Evolutionary conservation across 2,888 invertebrate genomes (phyloP), one percentile per base, ranked within the genome.

Genomic region (Stenolophus ochropezus): DNA sequence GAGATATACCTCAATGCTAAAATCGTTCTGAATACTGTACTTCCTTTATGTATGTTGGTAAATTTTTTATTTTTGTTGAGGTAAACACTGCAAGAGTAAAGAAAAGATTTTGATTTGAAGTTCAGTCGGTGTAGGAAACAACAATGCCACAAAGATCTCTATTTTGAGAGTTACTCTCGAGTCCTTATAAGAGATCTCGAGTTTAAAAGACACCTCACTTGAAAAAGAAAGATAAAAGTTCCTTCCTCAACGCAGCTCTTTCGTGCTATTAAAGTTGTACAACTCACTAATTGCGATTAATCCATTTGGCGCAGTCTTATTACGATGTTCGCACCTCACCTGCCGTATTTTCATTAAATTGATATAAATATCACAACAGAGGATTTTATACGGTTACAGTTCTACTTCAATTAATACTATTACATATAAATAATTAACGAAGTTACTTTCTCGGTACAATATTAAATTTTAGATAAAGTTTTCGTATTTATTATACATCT

Each of bases 141-240:
- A 11, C 23, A 25, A 58, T 25, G 23, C 58, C 23, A n/a, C 58
- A 25, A 61, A 14, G 23, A 25, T 14, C 25, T 25, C 8, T 56
- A 56, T 23, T 25, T 61, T 61, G 25, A 23, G n/a, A 61, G 61
- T 25, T 61, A n/a, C 25, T 25, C 5, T 16, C 16, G 5, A 51
- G 5, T 51, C 16, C 16, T n/a, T 2, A 61, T n/a, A 61, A 61
- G 25, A 58, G 61, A 23, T 56, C 20, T 21, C 11, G 25, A 61
- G 21, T 25, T 61, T 56, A 21, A 61, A 61, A 61, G 61, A 61
- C 25, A 27, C 61, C 61, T 58, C 23, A 61, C 25, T 61, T 61
- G 0, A 61, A 21, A 61, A 25, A 14, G 61, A 25, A 58, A 58
- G 4, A 3, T 58, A 61, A 61, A 61, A 61, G 61, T 61, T 61